Evolutionary conservation across 2,113 vertebrate species (phyloP).

Genomic region (Colossoma macropomum): DNA sequence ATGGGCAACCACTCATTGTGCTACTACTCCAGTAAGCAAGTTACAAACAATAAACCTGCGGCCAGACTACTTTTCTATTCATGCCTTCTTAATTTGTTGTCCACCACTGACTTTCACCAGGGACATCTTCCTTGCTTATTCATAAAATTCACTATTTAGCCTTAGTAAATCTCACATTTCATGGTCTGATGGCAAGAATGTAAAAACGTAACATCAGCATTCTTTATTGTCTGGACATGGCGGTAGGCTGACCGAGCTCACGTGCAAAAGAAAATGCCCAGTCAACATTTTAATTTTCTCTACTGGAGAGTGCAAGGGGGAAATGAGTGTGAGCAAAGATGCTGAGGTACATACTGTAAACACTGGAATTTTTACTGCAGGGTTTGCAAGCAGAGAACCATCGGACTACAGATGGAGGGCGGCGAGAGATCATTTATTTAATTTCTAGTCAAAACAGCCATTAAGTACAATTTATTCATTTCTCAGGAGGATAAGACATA

Average conservation of each 20-base stretch:
- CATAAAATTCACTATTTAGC: not conserved
- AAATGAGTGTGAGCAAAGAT: not conserved
- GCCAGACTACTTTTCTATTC: not conserved
- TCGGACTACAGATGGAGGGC: not conserved
- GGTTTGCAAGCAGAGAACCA: conserved; percentile 11
- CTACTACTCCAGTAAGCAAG: too few relatives aligned
- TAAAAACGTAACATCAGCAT: conserved; percentile 18
- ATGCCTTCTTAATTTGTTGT: not conserved
- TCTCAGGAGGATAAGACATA: too few relatives aligned
- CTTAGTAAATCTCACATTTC: not conserved
- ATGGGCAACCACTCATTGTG: not conserved
- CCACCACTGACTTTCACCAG: not conserved
- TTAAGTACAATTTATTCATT: too few relatives aligned
- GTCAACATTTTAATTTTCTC: conserved; percentile 32
- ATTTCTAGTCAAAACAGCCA: too few relatives aligned
- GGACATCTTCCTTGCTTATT: not conserved
- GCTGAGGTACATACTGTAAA: not conserved
- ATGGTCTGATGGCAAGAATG: not conserved
- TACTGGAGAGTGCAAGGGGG: conserved; percentile 2
- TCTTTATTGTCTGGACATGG: not conserved
- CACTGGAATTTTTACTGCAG: conserved; percentile 24
- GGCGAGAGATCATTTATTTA: not conserved
- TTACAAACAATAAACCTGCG: too few relatives aligned
- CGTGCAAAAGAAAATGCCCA: conserved; percentile 18
- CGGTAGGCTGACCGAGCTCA: not conserved